These are phyloP conservation scores for Stratiolaelaps scimitus DNA, from an alignment of 1,140 invertebrate genomes.

Conservation along the genomic window DNA sequence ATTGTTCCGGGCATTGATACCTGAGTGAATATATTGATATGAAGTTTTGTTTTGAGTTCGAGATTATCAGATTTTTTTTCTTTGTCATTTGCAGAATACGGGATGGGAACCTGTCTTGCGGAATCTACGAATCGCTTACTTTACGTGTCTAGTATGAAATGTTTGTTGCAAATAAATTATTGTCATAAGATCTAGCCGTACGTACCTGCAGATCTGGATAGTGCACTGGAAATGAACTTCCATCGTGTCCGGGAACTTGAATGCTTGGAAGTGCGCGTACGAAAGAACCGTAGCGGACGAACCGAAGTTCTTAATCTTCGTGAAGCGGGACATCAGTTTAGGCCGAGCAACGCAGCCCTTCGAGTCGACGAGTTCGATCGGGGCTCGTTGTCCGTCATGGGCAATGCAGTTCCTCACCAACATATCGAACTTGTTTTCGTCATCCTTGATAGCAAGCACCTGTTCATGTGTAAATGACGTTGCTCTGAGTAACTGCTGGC, in stretches of 20 bases:
- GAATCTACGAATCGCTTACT: too few species aligned
- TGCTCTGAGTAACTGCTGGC: too few species aligned
- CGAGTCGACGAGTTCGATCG: constrained; percentile 80
- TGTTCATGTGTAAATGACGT: background rate
- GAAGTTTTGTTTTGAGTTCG: too few species aligned
- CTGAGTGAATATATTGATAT: too few species aligned
- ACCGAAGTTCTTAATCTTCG: constrained; percentile 89
- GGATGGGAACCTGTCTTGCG: too few species aligned
- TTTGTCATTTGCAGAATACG: too few species aligned
- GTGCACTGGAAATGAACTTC: constrained; percentile 40
- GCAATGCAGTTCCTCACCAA: constrained; percentile 82
- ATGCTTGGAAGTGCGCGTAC: constrained; percentile 69
- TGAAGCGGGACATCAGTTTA: constrained; percentile 83
- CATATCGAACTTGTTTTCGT: constrained; percentile 92
- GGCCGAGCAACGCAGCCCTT: constrained; percentile 78
- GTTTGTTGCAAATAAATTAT: too few species aligned
- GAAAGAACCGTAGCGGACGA: constrained; percentile 81
- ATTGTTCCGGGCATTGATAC: constrained; percentile 38
- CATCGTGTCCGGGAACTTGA: constrained; percentile 38
- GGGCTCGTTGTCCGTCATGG: constrained; percentile 78
- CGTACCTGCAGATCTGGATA: constrained; percentile 38
- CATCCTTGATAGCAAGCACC: constrained; percentile 81
- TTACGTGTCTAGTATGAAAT: too few species aligned
- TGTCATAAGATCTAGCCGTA: too few species aligned
- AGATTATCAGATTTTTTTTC: too few species aligned